Conservation (phyloP, 1,140 invertebrate species). For the Zeugodacus cucurbitae region DNA sequence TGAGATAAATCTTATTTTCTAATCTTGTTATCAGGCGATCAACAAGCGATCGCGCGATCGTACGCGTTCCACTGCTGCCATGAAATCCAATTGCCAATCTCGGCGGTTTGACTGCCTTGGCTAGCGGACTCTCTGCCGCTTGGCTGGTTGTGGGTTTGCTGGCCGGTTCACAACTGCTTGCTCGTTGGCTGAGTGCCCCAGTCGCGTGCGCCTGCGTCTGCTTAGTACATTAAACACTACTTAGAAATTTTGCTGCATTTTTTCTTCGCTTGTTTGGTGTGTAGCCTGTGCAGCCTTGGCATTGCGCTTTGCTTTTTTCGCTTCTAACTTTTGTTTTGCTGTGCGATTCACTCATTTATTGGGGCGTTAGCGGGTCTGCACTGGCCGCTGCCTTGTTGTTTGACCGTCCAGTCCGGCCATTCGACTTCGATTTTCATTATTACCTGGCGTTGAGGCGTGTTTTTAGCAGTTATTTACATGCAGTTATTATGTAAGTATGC, state of each 20-base stretch:
- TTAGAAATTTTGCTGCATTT: neutral
- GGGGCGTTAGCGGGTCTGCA: neutral
- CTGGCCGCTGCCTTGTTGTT: neutral
- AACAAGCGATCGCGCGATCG: conserved; percentile 30
- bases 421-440: conserved; percentile 25
- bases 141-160: neutral
- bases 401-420: neutral
- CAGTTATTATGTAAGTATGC: conserved; percentile 42
- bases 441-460: conserved; percentile 1
- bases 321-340: neutral
- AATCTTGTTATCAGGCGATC: conserved; percentile 40
- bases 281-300: neutral
- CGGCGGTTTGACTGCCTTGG: neutral
- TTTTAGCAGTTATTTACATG: conserved; percentile 41
- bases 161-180: neutral
- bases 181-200: conserved; percentile 32
- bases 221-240: neutral
- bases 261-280: neutral
- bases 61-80: neutral
- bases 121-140: neutral
- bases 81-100: conserved; percentile 37
- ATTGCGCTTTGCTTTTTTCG: neutral
- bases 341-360: conserved; percentile 28
- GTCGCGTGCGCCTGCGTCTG: conserved; percentile 22
- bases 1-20: conserved; percentile 41